Conservation (phyloP, 2,888 invertebrate genomes). For the Cybosia mesomella region DNA sequence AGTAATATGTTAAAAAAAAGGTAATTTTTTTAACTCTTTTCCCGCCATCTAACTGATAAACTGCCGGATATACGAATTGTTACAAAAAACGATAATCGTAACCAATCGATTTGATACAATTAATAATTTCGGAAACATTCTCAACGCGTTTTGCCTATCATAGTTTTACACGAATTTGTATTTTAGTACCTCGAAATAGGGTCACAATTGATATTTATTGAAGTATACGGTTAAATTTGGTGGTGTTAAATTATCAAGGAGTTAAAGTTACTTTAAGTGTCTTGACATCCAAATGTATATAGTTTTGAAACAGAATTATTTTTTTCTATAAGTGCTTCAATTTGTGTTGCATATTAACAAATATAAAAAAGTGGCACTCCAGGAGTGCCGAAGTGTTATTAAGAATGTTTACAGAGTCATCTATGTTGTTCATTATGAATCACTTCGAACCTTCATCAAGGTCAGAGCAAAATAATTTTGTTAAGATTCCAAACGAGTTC, state of each 20-base stretch:
- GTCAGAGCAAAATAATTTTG: no score
- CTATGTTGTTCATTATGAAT: no score
- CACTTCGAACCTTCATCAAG: no score
- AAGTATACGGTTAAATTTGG: constrained; percentile 36
- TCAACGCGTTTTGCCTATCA: constrained; percentile 48
- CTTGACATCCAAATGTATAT: background rate
- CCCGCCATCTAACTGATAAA: constrained; percentile 35
- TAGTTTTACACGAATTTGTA: constrained; percentile 46
- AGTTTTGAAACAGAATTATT: background rate
- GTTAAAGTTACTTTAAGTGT: constrained; percentile 32
- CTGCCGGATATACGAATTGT: constrained; percentile 59
- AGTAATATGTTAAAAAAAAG: constrained; percentile 27
- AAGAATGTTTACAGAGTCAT: no score
- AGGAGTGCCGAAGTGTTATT: no score
- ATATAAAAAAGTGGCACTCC: no score
- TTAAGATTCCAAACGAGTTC: no score
- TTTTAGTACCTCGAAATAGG: constrained; percentile 46
- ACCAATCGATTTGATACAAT: constrained; percentile 72
- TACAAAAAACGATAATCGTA: constrained; percentile 66
- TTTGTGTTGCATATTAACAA: no score
- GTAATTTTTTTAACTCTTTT: constrained; percentile 44
- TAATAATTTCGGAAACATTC: constrained; percentile 59
- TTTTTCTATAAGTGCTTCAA: background rate
- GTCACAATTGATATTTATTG: constrained; percentile 30
- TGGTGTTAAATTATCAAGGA: constrained; percentile 30